Conservation (phyloP, 2,888 invertebrate species). For the Drosophila neotestacea region DNA sequence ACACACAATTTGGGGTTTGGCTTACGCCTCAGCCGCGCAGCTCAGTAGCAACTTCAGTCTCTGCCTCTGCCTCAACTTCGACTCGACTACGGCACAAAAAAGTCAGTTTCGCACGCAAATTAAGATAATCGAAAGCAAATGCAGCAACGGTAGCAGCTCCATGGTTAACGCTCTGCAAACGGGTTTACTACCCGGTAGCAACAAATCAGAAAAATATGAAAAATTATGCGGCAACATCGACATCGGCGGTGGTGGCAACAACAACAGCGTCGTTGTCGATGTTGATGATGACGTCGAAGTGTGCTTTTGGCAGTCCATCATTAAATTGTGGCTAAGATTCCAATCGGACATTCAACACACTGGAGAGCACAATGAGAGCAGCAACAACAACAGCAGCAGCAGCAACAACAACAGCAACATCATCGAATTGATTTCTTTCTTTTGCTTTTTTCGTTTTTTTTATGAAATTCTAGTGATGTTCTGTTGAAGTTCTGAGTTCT, state of each 20-base stretch:
- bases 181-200: slow-evolving; percentile 81
- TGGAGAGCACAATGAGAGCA: slow-evolving; percentile 43
- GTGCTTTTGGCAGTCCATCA: slow-evolving; percentile 82
- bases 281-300: slow-evolving; percentile 69
- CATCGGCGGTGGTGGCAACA: slow-evolving; percentile 25
- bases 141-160: slow-evolving; percentile 72
- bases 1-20: slow-evolving; percentile 81
- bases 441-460: slow-evolving; percentile 18
- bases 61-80: slow-evolving; percentile 10
- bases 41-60: slow-evolving; percentile 10
- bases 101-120: slow-evolving; percentile 84
- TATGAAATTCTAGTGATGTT: slow-evolving; percentile 16
- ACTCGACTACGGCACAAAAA: slow-evolving; percentile 58
- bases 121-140: slow-evolving; percentile 84
- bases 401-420: slow-evolving; percentile 18
- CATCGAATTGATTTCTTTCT: slow-evolving; percentile 40
- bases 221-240: slow-evolving; percentile 72
- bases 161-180: slow-evolving; percentile 75
- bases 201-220: slow-evolving; percentile 81
- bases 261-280: slow-evolving; percentile 21
- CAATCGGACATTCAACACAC: slow-evolving; percentile 68
- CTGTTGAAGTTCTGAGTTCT: slow-evolving; percentile 11
- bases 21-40: slow-evolving; percentile 61
- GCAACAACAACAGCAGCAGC: slow-evolving; percentile 25
- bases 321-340: slow-evolving; percentile 80